Base-by-base conservation (phyloP, 2,797 vertebrate species). In the Malacoraja senta region DNA sequence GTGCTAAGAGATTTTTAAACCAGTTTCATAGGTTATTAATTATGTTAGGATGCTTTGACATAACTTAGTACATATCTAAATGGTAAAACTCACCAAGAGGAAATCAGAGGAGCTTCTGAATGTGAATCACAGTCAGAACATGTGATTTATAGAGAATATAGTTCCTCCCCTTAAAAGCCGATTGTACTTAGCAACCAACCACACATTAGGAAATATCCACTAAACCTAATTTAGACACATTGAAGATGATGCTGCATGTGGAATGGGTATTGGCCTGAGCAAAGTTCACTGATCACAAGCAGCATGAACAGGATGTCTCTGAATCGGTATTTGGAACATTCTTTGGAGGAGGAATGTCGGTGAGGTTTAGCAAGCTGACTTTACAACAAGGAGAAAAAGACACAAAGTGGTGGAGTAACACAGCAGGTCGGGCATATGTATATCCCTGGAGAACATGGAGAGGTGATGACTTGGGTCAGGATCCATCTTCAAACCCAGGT, bases 121-220 rank as follows among this genome's bases (percentile, higher is more conserved):
- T n/a, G 38, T 26, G 61, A 65, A 24, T 74, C 90, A 44, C 90
- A 91, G 3, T 53, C 90, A 58, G 44, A 58, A 29, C 35, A n/a
- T 26, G 29, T 38, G 29, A 72, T 92, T 91, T 91, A 29, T 74
- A 92, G 68, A n/a, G 71, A 92, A 92, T n/a, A 92, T n/a, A 38
- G n/a, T 32, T 53, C 71, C 71, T 92, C 38, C 90, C 90, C 71
- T n/a, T 26, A 26, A 7, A 74, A 29, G 10, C 35, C 38, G 38
- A 92, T 44, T 26, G 71, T 24, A 74, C 38, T 72, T 29, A 7
- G 12, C 12, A 4, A 29, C 68, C 38, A 92, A 92, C 38, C 90
- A 72, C 71, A 58, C 38, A 15, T 68, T 13, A 53, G 71, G 68
- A 76, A 13, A 13, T 53, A 76, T 24, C 90, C 38, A 17, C 24